Conservation (phyloP, 2,888 invertebrate genomes). For the Pachymerium ferrugineum region DNA sequence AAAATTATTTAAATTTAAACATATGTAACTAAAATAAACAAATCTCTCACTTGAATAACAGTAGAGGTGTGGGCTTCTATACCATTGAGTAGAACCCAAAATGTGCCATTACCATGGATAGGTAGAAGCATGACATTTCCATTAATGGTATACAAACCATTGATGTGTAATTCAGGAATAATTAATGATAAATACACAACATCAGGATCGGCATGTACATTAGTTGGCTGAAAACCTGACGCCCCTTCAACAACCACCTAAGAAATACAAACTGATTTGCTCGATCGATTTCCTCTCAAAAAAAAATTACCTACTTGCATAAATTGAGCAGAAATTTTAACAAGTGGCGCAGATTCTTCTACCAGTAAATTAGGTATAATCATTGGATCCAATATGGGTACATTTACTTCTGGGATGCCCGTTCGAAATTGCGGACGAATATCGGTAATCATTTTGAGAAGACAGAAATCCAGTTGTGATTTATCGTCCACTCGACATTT, state of each 20-base stretch:
- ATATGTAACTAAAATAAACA: not conserved
- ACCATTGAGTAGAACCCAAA: constrained; percentile 31
- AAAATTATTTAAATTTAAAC: not conserved
- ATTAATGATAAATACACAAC: constrained; percentile 1
- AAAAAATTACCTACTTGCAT: not conserved
- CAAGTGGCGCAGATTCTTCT: constrained; percentile 30
- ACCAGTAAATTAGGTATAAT: constrained; percentile 29
- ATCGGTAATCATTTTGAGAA: constrained; percentile 29
- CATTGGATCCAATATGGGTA: constrained; percentile 31
- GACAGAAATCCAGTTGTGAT: constrained; percentile 29
- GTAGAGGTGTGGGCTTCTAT: constrained; percentile 29
- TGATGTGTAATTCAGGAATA: constrained; percentile 25
- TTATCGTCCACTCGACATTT: constrained; percentile 30
- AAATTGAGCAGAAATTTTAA: constrained; percentile 22
- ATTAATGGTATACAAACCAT: constrained; percentile 28
- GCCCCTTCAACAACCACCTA: constrained; percentile 32
- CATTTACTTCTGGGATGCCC: constrained; percentile 31
- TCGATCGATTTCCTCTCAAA: not conserved
- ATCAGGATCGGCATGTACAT: constrained; percentile 32
- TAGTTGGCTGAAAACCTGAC: constrained; percentile 30
- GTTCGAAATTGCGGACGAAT: constrained; percentile 31
- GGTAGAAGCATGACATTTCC: constrained; percentile 31
- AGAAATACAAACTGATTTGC: not conserved
- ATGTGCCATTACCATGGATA: constrained; percentile 28
- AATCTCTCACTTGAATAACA: not conserved